Evolutionary conservation across 2,888 invertebrate genomes (phyloP).

Genomic region (Agonopterix subpropinquella): DNA sequence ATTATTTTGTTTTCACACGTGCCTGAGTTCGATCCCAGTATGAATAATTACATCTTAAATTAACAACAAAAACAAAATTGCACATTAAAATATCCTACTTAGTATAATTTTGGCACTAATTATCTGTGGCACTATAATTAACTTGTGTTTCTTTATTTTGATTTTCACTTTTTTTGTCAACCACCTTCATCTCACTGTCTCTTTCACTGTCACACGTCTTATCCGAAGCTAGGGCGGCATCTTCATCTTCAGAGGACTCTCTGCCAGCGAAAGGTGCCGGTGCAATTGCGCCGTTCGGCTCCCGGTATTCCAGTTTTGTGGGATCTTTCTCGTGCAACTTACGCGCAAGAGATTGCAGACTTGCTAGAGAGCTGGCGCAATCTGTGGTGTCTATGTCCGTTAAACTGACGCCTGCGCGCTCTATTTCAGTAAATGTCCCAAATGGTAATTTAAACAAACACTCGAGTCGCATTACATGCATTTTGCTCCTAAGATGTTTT

Average conservation of each 20-base stretch:
- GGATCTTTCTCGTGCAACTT: constrained; percentile 89
- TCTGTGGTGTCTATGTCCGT: constrained; percentile 97
- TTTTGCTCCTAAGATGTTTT: constrained; percentile 96
- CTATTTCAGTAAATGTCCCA: constrained; percentile 95
- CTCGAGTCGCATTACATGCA: constrained; percentile 96
- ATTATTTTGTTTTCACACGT: constrained; percentile 65
- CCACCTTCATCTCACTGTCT: constrained; percentile 51
- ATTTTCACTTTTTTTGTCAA: constrained; percentile 52
- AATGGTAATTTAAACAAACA: constrained; percentile 94
- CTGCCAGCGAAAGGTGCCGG: constrained; percentile 48
- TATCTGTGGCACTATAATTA: constrained; percentile 77
- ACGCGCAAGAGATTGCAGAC: constrained; percentile 87
- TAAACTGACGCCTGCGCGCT: constrained; percentile 90
- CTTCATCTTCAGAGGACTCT: constrained; percentile 76
- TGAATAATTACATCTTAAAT: constrained; percentile 62
- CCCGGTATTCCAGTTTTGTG: constrained; percentile 81
- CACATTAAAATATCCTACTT: constrained; percentile 71
- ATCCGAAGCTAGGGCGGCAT: constrained; percentile 35
- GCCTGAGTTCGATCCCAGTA: constrained; percentile 57
- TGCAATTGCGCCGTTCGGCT: constrained; percentile 51
- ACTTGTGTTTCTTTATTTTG: constrained; percentile 60
- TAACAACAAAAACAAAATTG: constrained; percentile 70
- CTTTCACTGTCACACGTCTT: constrained; percentile 61
- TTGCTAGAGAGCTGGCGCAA: constrained; percentile 95
- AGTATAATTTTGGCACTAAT: constrained; percentile 79